These are phyloP conservation scores for Corydoras maculifer DNA, from an alignment of 2,113 vertebrate genomes.

Conservation along the genomic window DNA sequence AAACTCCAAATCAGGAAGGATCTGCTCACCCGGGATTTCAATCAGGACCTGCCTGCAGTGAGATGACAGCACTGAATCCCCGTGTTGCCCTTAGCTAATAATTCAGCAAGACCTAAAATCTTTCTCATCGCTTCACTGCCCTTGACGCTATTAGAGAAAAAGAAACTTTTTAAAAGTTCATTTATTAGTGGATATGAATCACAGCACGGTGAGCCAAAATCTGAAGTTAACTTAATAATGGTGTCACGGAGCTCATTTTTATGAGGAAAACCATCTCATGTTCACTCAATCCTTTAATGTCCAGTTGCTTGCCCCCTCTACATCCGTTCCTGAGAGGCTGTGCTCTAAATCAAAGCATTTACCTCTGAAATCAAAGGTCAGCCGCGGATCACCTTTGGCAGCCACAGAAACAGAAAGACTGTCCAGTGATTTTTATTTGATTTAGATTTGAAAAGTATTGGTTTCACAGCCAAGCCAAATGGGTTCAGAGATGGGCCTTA, in stretches of 20 bases:
- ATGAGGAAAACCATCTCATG: conserved; percentile 3
- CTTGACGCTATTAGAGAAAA: no score
- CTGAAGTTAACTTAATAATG: no score
- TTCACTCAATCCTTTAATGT: conserved; percentile 2
- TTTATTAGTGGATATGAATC: no score
- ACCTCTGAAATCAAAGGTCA: conserved; percentile 39
- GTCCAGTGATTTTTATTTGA: conserved; percentile 48
- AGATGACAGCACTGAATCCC: no score
- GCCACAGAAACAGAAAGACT: conserved; percentile 43
- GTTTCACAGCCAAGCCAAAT: conserved; percentile 48
- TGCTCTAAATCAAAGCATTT: conserved; percentile 46
- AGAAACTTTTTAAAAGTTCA: no score
- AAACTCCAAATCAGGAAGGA: no score
- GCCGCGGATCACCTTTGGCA: conserved; percentile 40
- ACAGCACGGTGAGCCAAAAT: no score
- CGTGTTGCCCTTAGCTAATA: no score
- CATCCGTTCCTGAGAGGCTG: conserved; percentile 17
- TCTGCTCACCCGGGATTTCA: no score
- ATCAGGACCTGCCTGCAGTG: no score
- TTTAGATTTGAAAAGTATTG: conserved; percentile 53
- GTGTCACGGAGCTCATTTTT: not conserved
- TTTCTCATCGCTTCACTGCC: no score
- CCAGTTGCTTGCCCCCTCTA: not conserved
- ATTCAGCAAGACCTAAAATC: no score
- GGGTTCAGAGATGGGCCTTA: conserved; percentile 51